Base-by-base conservation (phyloP, 92 coral and sea anemone species). In the Bergia puertoricense region DNA sequence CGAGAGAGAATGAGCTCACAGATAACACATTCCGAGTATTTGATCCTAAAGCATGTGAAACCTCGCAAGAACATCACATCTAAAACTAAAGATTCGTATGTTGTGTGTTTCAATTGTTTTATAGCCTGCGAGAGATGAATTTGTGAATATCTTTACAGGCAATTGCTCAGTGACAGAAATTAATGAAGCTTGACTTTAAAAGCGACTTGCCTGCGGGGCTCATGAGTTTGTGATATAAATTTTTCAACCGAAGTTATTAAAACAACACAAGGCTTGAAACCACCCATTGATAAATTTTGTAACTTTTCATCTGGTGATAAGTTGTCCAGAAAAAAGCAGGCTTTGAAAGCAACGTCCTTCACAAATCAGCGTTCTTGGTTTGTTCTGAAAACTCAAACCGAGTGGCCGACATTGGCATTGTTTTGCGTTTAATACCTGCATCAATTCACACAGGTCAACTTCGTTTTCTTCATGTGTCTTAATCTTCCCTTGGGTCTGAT, bases 401-500 rank as follows among this genome's bases (percentile, higher is more conserved):
- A 57, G 67, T 37, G 18, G 77, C 2, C 18, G 20, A 8, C 8
- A 10, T 23, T 62, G 18, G 11, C 22, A 8, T 8, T 54, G 10
- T 20, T 7, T 23, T 37, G 30, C 20, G 39, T 38, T 62, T 57
- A 30, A 62, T 59, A 39, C 2, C 20, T 30, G 43, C 75, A 10
- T 16, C 38, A 36, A 46, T 18, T 69, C 23, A 74, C 4, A 44
- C 87, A 84, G 87, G 87, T 84, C 37, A 71, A 84, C 77, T 84
- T 84, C 38, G 68, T 84, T 30, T 66, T 84, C 66, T 69, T 84
- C 46, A 84, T 84, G 87, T 30, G 8, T 20, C 87, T 84, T 13
- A 84, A 84, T 71, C 74, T 84, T 46, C 87, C 87, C 10, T 41
- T 84, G 62, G 87, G 87, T 5, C 44, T 84, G n/a, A 20, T 71